phyloP scores from a whole-genome alignment of 2,113 vertebrate genomes.

The Thalassoma bifasciatum region DNA sequence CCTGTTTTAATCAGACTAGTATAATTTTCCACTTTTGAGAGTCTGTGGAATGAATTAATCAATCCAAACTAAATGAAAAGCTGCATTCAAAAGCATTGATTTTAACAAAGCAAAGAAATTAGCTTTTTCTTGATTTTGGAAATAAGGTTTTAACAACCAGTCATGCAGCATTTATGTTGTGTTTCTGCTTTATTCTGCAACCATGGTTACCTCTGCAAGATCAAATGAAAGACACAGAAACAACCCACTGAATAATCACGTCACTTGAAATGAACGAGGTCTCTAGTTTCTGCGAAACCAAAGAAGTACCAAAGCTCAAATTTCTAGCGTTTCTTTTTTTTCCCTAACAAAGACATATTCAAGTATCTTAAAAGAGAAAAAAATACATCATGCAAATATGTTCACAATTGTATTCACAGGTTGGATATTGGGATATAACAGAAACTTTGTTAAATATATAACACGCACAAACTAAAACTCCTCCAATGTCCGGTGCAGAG shows the following conservation, averaged over 20 bases:
- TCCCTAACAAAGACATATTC: constrained; percentile 39
- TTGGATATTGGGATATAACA: constrained; percentile 48
- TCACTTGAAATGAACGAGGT: constrained; percentile 66
- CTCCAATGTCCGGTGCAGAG: constrained; percentile 29
- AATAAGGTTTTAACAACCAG: constrained; percentile 32
- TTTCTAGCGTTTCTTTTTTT: constrained; percentile 35
- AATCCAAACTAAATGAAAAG: constrained; percentile 38
- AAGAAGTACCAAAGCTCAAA: constrained; percentile 55
- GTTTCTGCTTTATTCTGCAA: constrained; percentile 76
- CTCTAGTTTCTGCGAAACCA: constrained; percentile 36
- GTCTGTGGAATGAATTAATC: constrained; percentile 19
- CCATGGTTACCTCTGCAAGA: constrained; percentile 62
- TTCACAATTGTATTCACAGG: constrained; percentile 69
- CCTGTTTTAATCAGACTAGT: background rate
- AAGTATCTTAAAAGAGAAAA: constrained; percentile 42
- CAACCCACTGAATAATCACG: constrained; percentile 69
- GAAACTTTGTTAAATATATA: constrained; percentile 42
- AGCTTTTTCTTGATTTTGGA: constrained; percentile 1
- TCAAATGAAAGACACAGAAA: constrained; percentile 68
- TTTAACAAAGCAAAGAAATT: constrained; percentile 20
- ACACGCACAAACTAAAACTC: constrained; percentile 41
- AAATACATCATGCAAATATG: constrained; percentile 72
- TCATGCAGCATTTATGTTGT: constrained; percentile 24
- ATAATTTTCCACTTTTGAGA: constrained; percentile 4
- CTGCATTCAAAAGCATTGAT: background rate